Base-by-base conservation (phyloP, 2,113 vertebrate species). In the Xiphophorus maculatus region DNA sequence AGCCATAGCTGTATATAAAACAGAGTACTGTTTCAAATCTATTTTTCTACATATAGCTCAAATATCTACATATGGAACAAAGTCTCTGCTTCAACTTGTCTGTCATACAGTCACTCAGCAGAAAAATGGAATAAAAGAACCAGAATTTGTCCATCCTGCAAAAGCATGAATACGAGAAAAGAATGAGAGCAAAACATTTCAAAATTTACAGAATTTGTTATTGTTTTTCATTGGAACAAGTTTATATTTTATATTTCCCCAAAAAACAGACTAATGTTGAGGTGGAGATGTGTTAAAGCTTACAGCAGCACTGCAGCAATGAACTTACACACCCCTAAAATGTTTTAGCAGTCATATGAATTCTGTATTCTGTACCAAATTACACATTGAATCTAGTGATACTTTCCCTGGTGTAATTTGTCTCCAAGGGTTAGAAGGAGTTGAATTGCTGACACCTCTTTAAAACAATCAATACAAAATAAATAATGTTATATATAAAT, bases 1-100 rank as follows among this genome's bases (percentile, higher is more conserved):
- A 92, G 92, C 92, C 92, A 92, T 92, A 90, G 76, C 72, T 92
- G 88, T 92, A 90, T 74, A 91, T 91, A 92, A 84, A 81, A 88
- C 90, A 90, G 82, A 92, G 79, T 82, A 90, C 82, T 88, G 63
- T 90, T 91, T 90, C 63, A 91, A 84, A 74, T 92, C 81, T 91
- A 93, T 93, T 93, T 93, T 93, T 93, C 66, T 93, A 93, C 80
- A 83, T 83, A 74, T 84, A 87, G 82, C 73, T 86, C 76, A 71
- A 76, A 62, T 66, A 82, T 84, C 60, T 87, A 83, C 69, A 76
- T 14, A 69, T 85, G 71, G 76, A 78, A 80, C 67, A 61, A 80
- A 66, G 74, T 86, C 63, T 81, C 69, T 19, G 79, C 67, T 70
- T 69, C 84, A 79, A 72, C 37, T 68, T 69, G 80, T 88, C 66